A percentile compares a stretch with the other conserved stretches of the same genome.
Evolutionary conservation across 1,140 invertebrate species (phyloP).

Genomic region (Neoseiulus cucumeris): DNA sequence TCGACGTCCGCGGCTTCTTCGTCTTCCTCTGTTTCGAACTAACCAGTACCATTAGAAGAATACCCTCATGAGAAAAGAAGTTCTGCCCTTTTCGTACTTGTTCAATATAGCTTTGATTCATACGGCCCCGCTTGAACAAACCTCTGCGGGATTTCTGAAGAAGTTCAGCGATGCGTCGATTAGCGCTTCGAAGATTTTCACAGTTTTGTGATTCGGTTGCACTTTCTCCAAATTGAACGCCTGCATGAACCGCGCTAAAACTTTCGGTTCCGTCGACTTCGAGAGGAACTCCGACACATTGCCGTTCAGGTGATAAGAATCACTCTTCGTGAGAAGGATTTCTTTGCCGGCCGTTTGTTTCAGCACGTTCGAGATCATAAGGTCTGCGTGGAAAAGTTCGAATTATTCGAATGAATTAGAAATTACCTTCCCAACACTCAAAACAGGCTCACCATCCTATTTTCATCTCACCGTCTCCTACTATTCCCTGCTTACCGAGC

Average conservation of each 20-base stretch:
- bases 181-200: not conserved
- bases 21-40: not conserved
- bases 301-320: not conserved
- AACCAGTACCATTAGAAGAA: no score
- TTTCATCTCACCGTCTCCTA: no score
- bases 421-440: no score
- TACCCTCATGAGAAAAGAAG: no score
- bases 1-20: not conserved
- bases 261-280: not conserved
- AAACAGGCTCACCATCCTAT: no score
- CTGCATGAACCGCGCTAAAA: not conserved
- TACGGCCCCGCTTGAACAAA: no score
- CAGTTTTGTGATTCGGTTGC: not conserved
- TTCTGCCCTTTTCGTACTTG: no score
- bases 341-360: not conserved
- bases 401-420: not conserved
- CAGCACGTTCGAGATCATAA: not conserved
- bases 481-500: no score
- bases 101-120: no score
- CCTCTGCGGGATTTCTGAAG: not conserved
- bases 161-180: not conserved
- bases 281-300: not conserved
- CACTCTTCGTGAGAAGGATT: not conserved
- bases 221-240: constrained; percentile 1
- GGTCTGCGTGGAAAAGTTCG: not conserved